phyloP scores from a whole-genome alignment of 2,888 invertebrate species.

The Caenorhabditis sp. region DNA sequence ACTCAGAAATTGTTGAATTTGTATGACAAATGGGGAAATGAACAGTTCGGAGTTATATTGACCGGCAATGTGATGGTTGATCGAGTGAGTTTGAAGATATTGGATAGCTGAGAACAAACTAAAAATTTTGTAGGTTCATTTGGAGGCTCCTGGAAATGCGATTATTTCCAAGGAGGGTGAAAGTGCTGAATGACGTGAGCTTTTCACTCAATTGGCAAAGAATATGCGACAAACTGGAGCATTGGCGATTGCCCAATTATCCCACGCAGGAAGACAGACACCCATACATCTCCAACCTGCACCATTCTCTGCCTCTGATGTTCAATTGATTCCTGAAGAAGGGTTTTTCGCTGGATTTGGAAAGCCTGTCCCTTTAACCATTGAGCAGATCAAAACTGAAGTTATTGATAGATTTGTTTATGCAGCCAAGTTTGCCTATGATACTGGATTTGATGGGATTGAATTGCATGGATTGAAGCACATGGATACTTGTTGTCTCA shows the following conservation, averaged over 20 bases:
- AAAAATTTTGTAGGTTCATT: constrained; percentile 38
- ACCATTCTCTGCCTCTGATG: constrained; percentile 56
- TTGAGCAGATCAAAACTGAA: too few species aligned
- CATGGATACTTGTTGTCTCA: constrained; percentile 63
- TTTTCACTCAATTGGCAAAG: constrained; percentile 31
- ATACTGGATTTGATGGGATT: constrained; percentile 58
- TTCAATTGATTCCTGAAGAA: constrained; percentile 28
- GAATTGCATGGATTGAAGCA: constrained; percentile 61
- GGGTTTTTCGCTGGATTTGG: constrained; percentile 37
- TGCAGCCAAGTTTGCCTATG: constrained; percentile 39
- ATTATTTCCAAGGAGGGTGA: constrained; percentile 39
- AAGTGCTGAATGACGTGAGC: constrained; percentile 18
- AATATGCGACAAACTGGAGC: constrained; percentile 47
- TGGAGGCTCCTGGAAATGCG: constrained; percentile 43
- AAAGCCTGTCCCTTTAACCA: constrained; percentile 46
- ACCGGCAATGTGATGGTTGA: constrained; percentile 52
- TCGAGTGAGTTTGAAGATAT: too few species aligned
- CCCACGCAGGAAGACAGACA: constrained; percentile 56
- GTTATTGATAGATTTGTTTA: constrained; percentile 47
- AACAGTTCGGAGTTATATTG: constrained; percentile 55
- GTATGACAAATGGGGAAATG: constrained; percentile 60
- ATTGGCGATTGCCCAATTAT: constrained; percentile 45
- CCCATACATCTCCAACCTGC: constrained; percentile 36
- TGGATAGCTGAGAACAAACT: too few species aligned
- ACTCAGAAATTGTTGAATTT: constrained; percentile 39